Conservation (phyloP, 2,888 invertebrate genomes). For the Himalopsyche kuldschensis region DNA sequence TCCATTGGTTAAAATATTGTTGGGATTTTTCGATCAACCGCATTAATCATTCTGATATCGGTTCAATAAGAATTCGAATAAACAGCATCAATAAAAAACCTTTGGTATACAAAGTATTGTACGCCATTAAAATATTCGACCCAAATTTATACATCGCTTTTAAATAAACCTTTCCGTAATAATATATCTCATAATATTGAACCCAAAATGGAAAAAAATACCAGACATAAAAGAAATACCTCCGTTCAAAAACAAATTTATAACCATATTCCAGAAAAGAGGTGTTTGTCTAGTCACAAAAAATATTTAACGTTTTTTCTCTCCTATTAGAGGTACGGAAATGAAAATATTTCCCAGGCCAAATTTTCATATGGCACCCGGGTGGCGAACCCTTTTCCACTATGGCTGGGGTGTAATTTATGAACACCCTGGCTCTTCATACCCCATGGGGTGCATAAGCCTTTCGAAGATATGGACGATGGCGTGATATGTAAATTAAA, state of each 20-base stretch:
- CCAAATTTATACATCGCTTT: neutral
- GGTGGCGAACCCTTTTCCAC: neutral
- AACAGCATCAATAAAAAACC: neutral
- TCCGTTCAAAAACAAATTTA: neutral
- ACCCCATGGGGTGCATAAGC: conserved; percentile 7
- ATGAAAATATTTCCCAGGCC: neutral
- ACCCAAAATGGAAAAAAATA: neutral
- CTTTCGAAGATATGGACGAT: conserved; percentile 8
- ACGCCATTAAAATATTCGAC: neutral
- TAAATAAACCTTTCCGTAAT: neutral
- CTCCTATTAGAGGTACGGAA: neutral
- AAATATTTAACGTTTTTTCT: neutral
- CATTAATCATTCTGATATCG: neutral
- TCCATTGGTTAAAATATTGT: no score
- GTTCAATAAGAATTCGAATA: neutral
- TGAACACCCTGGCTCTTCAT: conserved; percentile 12
- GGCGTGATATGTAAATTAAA: conserved; percentile 29
- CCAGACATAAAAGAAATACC: neutral
- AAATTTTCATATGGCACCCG: conserved; percentile 2
- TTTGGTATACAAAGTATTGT: neutral
- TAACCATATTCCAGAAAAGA: neutral
- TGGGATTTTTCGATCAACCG: no score
- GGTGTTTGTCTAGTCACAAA: neutral
- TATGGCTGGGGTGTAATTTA: conserved; percentile 13
- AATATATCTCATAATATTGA: neutral